Percentiles rank a stretch among this genome's conserved stretches.
Conservation (phyloP, 2,797 vertebrate species). For the Chiloscyllium punctatum region DNA sequence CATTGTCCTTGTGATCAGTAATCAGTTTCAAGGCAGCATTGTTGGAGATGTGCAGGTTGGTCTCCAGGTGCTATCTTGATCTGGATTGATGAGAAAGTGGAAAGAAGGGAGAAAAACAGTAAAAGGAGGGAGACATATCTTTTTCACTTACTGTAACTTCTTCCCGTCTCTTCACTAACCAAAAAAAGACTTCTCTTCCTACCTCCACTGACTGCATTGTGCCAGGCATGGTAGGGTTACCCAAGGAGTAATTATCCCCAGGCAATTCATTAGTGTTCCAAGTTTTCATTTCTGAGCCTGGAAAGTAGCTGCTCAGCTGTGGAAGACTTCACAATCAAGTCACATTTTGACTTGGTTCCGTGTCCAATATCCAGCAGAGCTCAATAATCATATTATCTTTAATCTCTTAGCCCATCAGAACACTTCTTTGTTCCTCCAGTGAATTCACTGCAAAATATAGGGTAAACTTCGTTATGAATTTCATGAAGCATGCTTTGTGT, state of each 20-base stretch:
- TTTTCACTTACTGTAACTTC: not conserved
- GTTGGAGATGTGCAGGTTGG: not conserved
- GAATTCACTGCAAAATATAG: not conserved
- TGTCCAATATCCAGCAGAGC: no score
- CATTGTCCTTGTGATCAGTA: no score
- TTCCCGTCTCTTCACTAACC: not conserved
- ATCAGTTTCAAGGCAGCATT: not conserved
- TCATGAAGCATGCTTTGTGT: no score
- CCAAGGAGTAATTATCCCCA: not conserved
- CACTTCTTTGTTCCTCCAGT: not conserved
- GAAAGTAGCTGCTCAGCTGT: not conserved
- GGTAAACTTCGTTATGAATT: not conserved
- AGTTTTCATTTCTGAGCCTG: not conserved
- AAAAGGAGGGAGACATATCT: no score
- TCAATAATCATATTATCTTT: not conserved
- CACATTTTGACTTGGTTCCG: not conserved
- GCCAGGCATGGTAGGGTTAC: not conserved
- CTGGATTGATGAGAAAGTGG: not conserved
- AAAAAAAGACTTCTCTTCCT: not conserved
- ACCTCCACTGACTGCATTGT: not conserved
- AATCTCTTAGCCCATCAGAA: no score
- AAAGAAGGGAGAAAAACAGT: not conserved
- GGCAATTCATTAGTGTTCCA: not conserved
- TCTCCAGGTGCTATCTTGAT: not conserved
- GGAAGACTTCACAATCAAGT: not conserved